Base-by-base conservation (phyloP, 2,888 invertebrate species). In the Lasioglossum villosulum region DNA sequence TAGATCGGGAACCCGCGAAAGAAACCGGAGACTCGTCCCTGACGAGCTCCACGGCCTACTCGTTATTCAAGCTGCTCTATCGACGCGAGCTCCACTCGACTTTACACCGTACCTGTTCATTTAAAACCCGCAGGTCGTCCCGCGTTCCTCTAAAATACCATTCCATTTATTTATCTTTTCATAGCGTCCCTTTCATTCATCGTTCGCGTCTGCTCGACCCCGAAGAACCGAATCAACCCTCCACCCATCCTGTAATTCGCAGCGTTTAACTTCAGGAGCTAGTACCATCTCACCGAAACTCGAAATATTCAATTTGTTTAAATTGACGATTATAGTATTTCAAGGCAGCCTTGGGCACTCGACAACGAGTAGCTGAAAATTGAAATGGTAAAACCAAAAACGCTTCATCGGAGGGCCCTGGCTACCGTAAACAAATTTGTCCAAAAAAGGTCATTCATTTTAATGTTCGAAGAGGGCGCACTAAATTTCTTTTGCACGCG, bases 1-100 rank as follows among this genome's bases (percentile, higher is more conserved):
- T 70, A 68, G 48, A 48, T 56, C 56, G 70, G n/a, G 39, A 39
- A 39, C 39, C 39, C 14, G n/a, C n/a, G 37, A n/a, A 70, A 39
- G 34, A 70, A 70, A 70, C 70, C 70, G 70, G 23, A 37, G 39
- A 70, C 70, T 37, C 70, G 70, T 4, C 70, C 23, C 39, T 37
- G 70, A 39, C 70, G 39, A 39, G 37, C n/a, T n/a, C 37, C 39
- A 2, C 37, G 39, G 70, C 39, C 34, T 70, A 23, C n/a, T 39
- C 39, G 37, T 70, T 39, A 70, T 70, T 70, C 39, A n/a, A 39
- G 37, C 37, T 70, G 39, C 12, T 68, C 23, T 37, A 37, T 68
- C 68, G 68, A 68, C 37, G 37, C 37, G 68, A 37, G 63, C 63
- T 30, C 6, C 30, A 19, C 63, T 63, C 63, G 63, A 63, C 63